A percentile compares a stretch with the other conserved stretches of the same genome.
These are phyloP conservation scores for Antheraea mylitta DNA, from an alignment of 1,140 invertebrate species.

Conservation along the genomic window DNA sequence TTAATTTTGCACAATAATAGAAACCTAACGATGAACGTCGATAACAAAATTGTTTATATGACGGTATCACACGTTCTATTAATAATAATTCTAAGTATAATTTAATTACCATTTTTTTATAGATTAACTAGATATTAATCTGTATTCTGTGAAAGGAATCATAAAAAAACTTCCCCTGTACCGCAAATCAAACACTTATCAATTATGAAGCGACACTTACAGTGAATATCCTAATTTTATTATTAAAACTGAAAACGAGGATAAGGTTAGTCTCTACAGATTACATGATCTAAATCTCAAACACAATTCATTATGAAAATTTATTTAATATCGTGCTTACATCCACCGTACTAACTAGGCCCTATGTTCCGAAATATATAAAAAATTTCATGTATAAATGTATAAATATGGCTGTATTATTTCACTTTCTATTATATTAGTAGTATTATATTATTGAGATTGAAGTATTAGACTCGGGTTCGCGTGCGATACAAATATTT, in stretches of 20 bases:
- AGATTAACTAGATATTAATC: neutral
- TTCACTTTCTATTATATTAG: neutral
- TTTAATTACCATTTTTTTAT: constrained; percentile 27
- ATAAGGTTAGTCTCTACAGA: constrained; percentile 31
- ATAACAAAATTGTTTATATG: constrained; percentile 66
- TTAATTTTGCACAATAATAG: constrained; percentile 64
- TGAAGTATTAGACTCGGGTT: neutral
- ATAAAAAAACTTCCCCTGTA: constrained; percentile 71
- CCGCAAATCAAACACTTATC: constrained; percentile 55
- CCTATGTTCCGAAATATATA: constrained; percentile 4
- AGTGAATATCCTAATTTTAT: constrained; percentile 45
- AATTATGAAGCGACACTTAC: constrained; percentile 53
- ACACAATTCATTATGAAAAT: neutral
- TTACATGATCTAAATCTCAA: neutral
- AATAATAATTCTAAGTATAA: constrained; percentile 63
- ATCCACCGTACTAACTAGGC: neutral
- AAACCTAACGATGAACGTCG: constrained; percentile 61
- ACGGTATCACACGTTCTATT: constrained; percentile 53
- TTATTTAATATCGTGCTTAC: neutral
- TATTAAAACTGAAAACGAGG: constrained; percentile 31
- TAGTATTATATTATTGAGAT: constrained; percentile 12
- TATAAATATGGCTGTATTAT: constrained; percentile 14
- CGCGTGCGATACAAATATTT: neutral
- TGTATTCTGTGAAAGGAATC: constrained; percentile 17
- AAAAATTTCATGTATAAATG: constrained; percentile 20